Base-by-base conservation (phyloP, 2,797 vertebrate genomes). In the Silurus lanzhouensis region DNA sequence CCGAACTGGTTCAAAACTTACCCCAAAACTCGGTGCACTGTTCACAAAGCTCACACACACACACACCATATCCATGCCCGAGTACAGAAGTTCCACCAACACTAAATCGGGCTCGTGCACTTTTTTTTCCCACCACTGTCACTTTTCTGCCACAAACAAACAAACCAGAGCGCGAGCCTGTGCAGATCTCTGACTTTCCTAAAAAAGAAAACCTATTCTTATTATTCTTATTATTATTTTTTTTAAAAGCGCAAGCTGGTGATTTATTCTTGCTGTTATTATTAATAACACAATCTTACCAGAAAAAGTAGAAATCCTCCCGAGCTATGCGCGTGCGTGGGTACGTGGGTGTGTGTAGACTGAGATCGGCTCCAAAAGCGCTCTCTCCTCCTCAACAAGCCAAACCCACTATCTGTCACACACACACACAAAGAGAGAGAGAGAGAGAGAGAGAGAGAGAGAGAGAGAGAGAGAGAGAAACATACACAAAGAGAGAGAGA, bases 341-440 rank as follows among this genome's bases (percentile, higher is more conserved):
- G 48, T 52, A 10, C 10, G 76, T 44, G 19, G 38, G 48, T 22
- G 81, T 60, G 55, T 58, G 27, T 44, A 22, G 25, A 64, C 55
- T 60, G 55, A 60, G 75, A 55, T 60, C 19, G 25, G 27, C 17
- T 60, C 55, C 57, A 77, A 83, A 58, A 15, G 22, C 55, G 55
- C 55, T 71, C 44, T 79, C 76, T 79, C 67, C 67, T 72, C 66
- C 68, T 79, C 52, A 76, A 52, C 58, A 75, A 72, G 55, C 67
- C 75, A 31, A 44, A 79, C 55, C 79, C 82, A 70, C 80, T 52
- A 31, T 44, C 80, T 82, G 78, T 58, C 84, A 38, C 58, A 82
- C 84, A 61, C 77, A 71, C 61, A 58, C 91, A 81, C 82, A 87
- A 88, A 86, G 91, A 74, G 0, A 22, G 22, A 25, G 12, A 76